These are phyloP conservation scores for Lasiurus cinereus DNA, from an alignment of 2,113 vertebrate genomes.

Conservation along the genomic window DNA sequence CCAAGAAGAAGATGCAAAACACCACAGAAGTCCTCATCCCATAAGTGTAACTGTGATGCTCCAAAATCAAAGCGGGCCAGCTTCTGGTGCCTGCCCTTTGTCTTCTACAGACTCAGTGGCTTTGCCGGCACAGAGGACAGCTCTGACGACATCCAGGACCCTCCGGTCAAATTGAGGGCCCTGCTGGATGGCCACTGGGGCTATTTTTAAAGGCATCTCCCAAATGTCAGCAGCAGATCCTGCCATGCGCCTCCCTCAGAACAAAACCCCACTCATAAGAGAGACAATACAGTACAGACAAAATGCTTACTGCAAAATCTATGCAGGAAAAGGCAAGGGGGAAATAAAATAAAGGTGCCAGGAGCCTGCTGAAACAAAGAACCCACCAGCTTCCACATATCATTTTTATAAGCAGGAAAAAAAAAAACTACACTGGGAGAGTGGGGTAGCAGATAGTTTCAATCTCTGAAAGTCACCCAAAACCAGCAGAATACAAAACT, in stretches of 20 bases:
- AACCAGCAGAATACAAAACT: slow-evolving; percentile 43
- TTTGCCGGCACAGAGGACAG: background rate
- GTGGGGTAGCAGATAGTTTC: background rate
- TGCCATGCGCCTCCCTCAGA: background rate
- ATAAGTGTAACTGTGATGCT: background rate
- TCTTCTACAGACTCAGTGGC: background rate
- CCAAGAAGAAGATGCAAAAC: too few relatives aligned
- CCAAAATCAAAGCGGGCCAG: slow-evolving; percentile 8
- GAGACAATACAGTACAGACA: background rate
- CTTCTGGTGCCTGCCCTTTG: background rate
- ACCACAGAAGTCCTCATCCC: too few relatives aligned
- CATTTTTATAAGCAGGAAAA: slow-evolving; percentile 24
- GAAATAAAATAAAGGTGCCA: background rate
- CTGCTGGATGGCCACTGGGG: rapidly evolving
- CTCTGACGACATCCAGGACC: slow-evolving; percentile 47
- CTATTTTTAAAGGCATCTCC: slow-evolving; percentile 59
- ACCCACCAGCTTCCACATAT: background rate
- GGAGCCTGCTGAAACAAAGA: slow-evolving; percentile 55
- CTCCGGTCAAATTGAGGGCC: background rate
- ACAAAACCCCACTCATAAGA: background rate
- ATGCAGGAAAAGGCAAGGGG: background rate
- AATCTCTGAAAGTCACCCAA: slow-evolving; percentile 17
- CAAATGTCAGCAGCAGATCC: slow-evolving; percentile 34
- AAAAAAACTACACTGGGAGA: background rate
- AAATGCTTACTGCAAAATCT: slow-evolving; percentile 13